These are phyloP conservation scores for Orthosia gracilis DNA, from an alignment of 2,888 invertebrate species.

Conservation along the genomic window DNA sequence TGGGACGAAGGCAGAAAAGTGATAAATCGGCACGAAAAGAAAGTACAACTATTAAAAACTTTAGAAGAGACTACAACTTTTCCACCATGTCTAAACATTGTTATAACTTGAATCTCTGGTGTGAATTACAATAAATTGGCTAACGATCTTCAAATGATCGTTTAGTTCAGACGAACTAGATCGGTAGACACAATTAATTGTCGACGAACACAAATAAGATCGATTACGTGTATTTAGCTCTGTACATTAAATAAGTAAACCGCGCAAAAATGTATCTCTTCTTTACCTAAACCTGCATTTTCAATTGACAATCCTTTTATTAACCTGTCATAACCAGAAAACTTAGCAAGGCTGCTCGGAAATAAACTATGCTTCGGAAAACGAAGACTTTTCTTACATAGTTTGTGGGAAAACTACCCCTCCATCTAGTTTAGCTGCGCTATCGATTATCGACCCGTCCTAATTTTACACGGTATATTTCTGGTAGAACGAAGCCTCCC, in stretches of 20 bases:
- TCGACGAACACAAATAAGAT: not conserved
- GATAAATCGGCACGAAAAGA: not conserved
- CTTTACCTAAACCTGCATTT: slow-evolving; percentile 11
- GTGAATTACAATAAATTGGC: not conserved
- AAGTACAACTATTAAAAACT: not conserved
- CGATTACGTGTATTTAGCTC: not conserved
- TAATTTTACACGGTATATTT: slow-evolving; percentile 28
- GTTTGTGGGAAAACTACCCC: not conserved
- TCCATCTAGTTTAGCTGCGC: not conserved
- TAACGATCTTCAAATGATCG: not conserved
- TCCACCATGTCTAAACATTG: not conserved
- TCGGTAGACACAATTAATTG: not conserved
- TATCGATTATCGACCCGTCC: slow-evolving; percentile 21
- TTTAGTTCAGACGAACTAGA: not conserved
- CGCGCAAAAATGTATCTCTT: not conserved
- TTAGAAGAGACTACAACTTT: not conserved
- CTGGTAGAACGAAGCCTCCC: not conserved
- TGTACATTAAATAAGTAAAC: not conserved
- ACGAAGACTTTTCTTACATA: slow-evolving; percentile 5
- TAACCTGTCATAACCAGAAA: slow-evolving; percentile 37
- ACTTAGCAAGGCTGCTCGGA: slow-evolving; percentile 47
- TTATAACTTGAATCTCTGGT: not conserved
- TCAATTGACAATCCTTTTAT: slow-evolving; percentile 11
- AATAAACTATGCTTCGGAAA: slow-evolving; percentile 28
- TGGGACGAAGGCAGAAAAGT: not conserved